Conservation (phyloP, 2,888 invertebrate species). For the Heliconius charithonia region DNA sequence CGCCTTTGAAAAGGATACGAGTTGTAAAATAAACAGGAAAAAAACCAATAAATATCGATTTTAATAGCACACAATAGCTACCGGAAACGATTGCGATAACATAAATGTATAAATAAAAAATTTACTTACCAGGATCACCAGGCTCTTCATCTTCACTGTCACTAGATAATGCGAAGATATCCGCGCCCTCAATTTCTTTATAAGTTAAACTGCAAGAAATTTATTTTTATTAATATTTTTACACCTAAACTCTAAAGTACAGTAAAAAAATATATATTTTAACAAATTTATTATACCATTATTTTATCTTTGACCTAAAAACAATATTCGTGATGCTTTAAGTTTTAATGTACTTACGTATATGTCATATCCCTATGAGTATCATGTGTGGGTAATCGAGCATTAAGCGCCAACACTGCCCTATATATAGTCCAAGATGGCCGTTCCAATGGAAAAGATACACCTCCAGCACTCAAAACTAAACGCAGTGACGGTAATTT, state of each 20-base stretch:
- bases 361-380: conserved; percentile 97
- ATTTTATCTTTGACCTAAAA: not conserved
- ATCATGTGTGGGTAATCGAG: conserved; percentile 86
- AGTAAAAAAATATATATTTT: not conserved
- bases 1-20: no score
- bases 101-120: not conserved
- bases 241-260: not conserved
- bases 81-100: no score
- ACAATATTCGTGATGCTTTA: not conserved
- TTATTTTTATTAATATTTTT: not conserved
- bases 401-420: conserved; percentile 92
- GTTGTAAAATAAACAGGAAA: no score
- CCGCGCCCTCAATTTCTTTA: conserved; percentile 89
- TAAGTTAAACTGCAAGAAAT: conserved; percentile 89
- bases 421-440: conserved; percentile 97
- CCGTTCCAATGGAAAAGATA: conserved; percentile 88
- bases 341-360: conserved; percentile 84
- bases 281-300: not conserved
- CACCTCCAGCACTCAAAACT: conserved; percentile 68
- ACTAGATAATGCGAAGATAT: conserved; percentile 72
- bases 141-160: conserved; percentile 84
- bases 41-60: no score
- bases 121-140: conserved; percentile 72
- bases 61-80: no score
- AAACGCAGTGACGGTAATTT: conserved; percentile 88